Base-by-base conservation (phyloP, 2,797 vertebrate species). In the Hephaestus fuliginosus region DNA sequence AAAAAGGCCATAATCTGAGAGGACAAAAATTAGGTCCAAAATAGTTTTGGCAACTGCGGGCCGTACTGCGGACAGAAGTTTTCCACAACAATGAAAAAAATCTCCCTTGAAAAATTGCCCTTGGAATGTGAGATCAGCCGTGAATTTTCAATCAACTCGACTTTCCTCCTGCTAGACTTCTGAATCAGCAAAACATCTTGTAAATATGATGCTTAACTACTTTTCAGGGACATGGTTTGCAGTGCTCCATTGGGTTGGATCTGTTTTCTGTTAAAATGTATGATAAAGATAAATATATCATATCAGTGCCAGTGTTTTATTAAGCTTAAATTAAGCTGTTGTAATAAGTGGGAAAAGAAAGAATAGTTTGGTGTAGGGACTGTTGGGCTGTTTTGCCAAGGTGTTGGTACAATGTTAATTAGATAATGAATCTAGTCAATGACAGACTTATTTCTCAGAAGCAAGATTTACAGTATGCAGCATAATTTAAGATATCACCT, bases 121-220 rank as follows among this genome's bases (percentile, higher is more conserved):
- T 88, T 88, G 70, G 60, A 90, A 73, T 74, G 79, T 76, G 74
- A 81, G 66, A 73, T 86, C 74, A 85, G 68, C 73, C 36, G 46
- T 84, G 51, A 76, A 79, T 79, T 86, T 77, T 73, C 62, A 74
- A 82, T 82, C 46, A 81, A 18, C 58, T 67, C 51, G 0, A 49
- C 69, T 64, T 81, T 76, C 62, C 48, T 81, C 60, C 43, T 71
- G 69, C n/a, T 60, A 60, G 44, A 83, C 70, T 63, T 82, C 74
- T 78, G 76, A 85, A 78, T 91, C 76, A 76, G 82, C 81, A 84
- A 77, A 88, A 73, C 10, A 64, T 81, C 6, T 41, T 43, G 60
- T 74, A 74, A 80, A 86, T 75, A 74, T 78, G 46, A 77, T 65
- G 78, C 65, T 65, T 28, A 63, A 75, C 62, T 62, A 80, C 56